Base-by-base conservation (phyloP, 2,797 vertebrate species). In the Acanthis flammea region DNA sequence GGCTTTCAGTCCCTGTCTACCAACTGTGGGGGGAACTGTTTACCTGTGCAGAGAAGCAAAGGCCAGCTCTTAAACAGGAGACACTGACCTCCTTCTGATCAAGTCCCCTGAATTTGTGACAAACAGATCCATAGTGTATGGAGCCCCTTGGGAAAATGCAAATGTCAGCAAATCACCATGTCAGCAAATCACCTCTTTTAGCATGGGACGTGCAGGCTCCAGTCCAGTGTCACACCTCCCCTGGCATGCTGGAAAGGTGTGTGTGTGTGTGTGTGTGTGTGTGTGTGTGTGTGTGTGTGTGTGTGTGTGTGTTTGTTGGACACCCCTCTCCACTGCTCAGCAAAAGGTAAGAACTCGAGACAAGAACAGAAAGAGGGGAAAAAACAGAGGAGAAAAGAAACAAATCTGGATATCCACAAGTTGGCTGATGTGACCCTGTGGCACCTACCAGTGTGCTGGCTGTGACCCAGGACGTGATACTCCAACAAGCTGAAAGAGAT, bases 341-440 rank as follows among this genome's bases (percentile, higher is more conserved):
- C 0, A 1, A 66, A 63, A 24, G 35, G 22, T 35, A 9, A 53
- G 88, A 75, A 27, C 54, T 62, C 2, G 3, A 42, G n/a, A 10
- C 27, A 12, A 13, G 27, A 33, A 25, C 19, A 53, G 15, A 27
- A 41, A 9, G 6, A 28, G 5, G 8, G n/a, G 19, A 4, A 4
- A 8, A 4, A 17, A 9, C 25, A 11, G 28, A 27, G 33, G 21
- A 19, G 50, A 50, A 68, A 71, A 60, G 15, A 33, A 74, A 44
- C 60, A 22, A 19, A 62, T 68, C 54, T 66, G 87, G 81, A 33
- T 87, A 57, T 68, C 79, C 80, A 7, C 82, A 84, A 88, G 92
- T 94, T 94, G 95, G 91, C 95, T 83, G 89, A 55, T 87, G 77
- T 93, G 90, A 95, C 91, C 94, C 93, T 82, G 80, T 96, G 90